These are phyloP conservation scores for Athripsodes cinereus DNA, from an alignment of 2,888 invertebrate genomes.

Conservation along the genomic window DNA sequence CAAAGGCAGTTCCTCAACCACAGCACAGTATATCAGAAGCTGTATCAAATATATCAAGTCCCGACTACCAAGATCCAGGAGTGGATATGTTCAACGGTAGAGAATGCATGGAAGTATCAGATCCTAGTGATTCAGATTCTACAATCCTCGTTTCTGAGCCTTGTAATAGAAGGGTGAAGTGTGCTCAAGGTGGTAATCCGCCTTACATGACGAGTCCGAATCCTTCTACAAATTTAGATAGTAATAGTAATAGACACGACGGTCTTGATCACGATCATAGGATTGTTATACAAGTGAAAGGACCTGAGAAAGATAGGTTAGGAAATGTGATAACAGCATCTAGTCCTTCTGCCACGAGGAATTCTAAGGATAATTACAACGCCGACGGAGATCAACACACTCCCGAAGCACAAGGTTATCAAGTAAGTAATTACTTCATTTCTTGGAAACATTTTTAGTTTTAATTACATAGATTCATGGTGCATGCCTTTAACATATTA, in stretches of 20 bases:
- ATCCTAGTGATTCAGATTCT: constrained; percentile 85
- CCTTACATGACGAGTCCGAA: constrained; percentile 29
- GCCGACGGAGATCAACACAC: constrained; percentile 40
- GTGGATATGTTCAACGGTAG: constrained; percentile 72
- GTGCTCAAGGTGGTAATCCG: constrained; percentile 34
- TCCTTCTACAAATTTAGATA: constrained; percentile 19
- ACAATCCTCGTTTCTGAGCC: constrained; percentile 81
- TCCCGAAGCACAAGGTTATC: constrained; percentile 55
- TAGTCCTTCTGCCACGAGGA: constrained; percentile 30
- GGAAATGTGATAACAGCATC: constrained; percentile 34
- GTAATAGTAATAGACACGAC: constrained; percentile 12
- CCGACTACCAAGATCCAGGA: constrained; percentile 84
- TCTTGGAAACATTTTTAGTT: too few species aligned
- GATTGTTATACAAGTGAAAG: constrained; percentile 78
- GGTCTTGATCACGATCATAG: constrained; percentile 50
- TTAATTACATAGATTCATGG: too few species aligned
- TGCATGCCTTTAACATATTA: too few species aligned
- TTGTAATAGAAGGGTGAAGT: constrained; percentile 51
- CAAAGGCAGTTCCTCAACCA: constrained; percentile 35
- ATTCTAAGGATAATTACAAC: constrained; percentile 28
- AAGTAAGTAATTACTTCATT: constrained; percentile 40
- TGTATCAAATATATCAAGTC: constrained; percentile 83
- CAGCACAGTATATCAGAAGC: constrained; percentile 73
- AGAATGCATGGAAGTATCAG: constrained; percentile 82
- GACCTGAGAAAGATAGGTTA: constrained; percentile 39